These are phyloP conservation scores for Drosophila yooni DNA, from an alignment of 2,888 invertebrate genomes.

Conservation along the genomic window DNA sequence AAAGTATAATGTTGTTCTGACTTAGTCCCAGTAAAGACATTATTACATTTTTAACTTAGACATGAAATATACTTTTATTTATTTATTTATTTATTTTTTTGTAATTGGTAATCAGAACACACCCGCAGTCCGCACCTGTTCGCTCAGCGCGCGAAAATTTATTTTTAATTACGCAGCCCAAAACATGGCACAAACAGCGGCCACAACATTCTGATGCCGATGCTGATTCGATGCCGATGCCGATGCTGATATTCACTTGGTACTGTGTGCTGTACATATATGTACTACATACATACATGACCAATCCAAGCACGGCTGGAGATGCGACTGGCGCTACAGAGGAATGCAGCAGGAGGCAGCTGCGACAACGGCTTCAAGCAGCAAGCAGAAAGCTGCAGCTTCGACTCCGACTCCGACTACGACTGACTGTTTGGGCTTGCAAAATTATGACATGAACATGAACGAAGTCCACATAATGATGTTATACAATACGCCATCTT, in stretches of 20 bases:
- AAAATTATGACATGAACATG: slow-evolving; percentile 84
- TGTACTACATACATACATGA: neutral
- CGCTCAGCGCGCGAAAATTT: slow-evolving; percentile 73
- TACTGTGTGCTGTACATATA: slow-evolving; percentile 16
- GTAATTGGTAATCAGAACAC: neutral
- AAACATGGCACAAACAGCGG: slow-evolving; percentile 75
- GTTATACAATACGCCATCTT: slow-evolving; percentile 84
- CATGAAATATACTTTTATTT: neutral
- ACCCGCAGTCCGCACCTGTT: slow-evolving; percentile 51
- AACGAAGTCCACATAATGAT: slow-evolving; percentile 84
- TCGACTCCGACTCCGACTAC: slow-evolving; percentile 15
- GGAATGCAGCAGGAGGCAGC: slow-evolving; percentile 37
- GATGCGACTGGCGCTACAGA: slow-evolving; percentile 41
- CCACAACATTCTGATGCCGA: slow-evolving; percentile 65
- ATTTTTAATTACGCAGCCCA: slow-evolving; percentile 79
- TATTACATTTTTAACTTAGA: too few relatives aligned
- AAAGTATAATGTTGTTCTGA: neutral
- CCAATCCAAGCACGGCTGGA: slow-evolving; percentile 44
- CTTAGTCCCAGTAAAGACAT: neutral
- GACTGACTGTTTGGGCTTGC: slow-evolving; percentile 44
- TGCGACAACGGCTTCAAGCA: neutral
- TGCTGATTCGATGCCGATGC: slow-evolving; percentile 37
- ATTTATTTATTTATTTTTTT: neutral
- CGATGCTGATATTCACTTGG: slow-evolving; percentile 36
- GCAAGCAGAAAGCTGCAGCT: neutral